Conservation (phyloP, 2,113 vertebrate species). For the Butorides virescens region DNA sequence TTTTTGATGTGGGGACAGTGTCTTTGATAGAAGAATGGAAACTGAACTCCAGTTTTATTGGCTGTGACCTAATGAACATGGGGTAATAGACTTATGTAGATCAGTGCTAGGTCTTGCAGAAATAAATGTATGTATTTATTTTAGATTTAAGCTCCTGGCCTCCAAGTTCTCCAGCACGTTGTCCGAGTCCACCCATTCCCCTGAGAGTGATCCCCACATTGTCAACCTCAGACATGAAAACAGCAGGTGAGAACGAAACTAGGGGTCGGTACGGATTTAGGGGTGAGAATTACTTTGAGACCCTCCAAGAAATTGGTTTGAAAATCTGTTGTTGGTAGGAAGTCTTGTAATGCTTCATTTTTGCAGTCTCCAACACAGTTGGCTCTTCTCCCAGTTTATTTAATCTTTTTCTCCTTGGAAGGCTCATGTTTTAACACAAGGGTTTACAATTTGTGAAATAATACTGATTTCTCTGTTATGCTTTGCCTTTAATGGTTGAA, state of each 20-base stretch:
- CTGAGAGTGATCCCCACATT: conserved; percentile 90
- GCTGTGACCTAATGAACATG: not conserved
- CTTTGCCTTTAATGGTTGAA: not conserved
- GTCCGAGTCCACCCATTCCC: conserved; percentile 82
- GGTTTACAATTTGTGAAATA: not conserved
- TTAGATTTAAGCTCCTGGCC: conserved; percentile 88
- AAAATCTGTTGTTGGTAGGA: not conserved
- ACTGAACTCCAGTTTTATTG: not conserved
- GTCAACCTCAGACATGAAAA: conserved; percentile 94
- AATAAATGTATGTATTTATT: conserved; percentile 34
- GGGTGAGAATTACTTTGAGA: not conserved
- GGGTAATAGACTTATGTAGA: not conserved
- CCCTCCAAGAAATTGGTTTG: not conserved
- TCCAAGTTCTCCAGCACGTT: conserved; percentile 80
- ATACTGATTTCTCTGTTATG: not conserved
- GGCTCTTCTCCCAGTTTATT: not conserved
- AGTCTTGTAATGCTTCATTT: not conserved
- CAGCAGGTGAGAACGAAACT: conserved; percentile 79
- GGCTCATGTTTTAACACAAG: not conserved
- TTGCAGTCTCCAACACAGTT: not conserved
- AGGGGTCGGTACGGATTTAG: fast-evolving
- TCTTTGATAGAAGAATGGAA: not conserved
- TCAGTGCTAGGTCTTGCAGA: conserved; percentile 8
- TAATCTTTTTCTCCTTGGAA: not conserved
- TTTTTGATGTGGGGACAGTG: not conserved